A percentile compares a stretch with the other conserved stretches of the same genome.
Conservation (phyloP, 2,797 vertebrate species). For the Cygnus olor region DNA sequence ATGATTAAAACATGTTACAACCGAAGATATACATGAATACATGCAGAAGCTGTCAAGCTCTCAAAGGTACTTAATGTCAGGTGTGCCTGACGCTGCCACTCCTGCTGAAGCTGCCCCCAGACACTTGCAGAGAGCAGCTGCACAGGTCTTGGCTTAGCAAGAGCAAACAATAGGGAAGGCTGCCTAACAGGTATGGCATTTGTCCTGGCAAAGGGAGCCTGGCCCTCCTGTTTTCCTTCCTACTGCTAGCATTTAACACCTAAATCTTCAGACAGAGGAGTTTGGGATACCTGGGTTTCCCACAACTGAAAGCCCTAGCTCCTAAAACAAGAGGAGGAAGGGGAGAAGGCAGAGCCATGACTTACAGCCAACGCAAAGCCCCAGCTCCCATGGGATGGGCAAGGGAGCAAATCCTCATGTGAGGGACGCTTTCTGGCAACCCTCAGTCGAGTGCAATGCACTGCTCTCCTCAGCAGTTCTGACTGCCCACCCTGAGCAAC, state of each 20-base stretch:
- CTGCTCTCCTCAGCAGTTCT: background rate
- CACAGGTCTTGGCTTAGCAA: background rate
- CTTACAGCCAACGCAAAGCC: background rate
- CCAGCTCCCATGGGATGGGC: background rate
- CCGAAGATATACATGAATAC: background rate
- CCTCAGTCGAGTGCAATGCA: background rate
- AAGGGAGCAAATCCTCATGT: background rate
- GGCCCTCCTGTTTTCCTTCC: background rate
- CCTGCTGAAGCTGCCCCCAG: background rate
- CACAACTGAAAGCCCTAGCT: background rate
- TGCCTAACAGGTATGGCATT: rapidly evolving
- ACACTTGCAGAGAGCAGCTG: background rate
- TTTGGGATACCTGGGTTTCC: background rate
- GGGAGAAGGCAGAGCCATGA: background rate
- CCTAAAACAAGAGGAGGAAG: background rate
- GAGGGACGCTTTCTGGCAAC: background rate
- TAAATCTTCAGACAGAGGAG: background rate
- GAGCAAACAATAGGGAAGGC: background rate
- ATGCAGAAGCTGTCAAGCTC: background rate
- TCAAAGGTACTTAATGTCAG: background rate
- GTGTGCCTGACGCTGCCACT: rapidly evolving
- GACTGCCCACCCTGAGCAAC: background rate
- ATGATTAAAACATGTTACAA: background rate
- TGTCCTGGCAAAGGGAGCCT: background rate
- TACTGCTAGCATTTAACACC: background rate